Percentiles rank a stretch among this genome's conserved stretches.
Conservation (phyloP, 92 coral and sea anemone genomes). For the Umimayanthus kanabou region DNA sequence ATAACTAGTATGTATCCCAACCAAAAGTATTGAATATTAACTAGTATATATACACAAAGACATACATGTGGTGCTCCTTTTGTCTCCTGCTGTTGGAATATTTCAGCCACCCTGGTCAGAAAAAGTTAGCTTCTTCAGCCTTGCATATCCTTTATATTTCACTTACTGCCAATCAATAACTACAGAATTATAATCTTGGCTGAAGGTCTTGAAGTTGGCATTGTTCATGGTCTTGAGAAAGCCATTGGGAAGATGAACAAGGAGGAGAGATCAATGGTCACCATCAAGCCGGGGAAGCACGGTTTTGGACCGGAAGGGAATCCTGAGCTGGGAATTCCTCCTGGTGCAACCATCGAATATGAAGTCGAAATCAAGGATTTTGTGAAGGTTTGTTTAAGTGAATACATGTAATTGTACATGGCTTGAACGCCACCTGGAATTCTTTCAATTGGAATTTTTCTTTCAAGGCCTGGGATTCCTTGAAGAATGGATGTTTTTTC, state of each 20-base stretch:
- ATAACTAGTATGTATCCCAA: too few relatives aligned
- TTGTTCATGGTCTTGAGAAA: conserved; percentile 81
- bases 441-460: too few relatives aligned
- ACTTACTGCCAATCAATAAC: background rate
- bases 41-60: too few relatives aligned
- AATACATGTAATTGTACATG: background rate
- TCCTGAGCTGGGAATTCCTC: conserved; percentile 75
- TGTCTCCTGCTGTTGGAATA: too few relatives aligned
- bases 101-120: too few relatives aligned
- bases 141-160: too few relatives aligned
- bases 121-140: too few relatives aligned
- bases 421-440: too few relatives aligned
- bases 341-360: conserved; percentile 66
- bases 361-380: conserved; percentile 76
- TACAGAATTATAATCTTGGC: background rate
- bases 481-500: too few relatives aligned
- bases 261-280: conserved; percentile 70
- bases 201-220: conserved; percentile 79
- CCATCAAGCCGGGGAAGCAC: conserved; percentile 68
- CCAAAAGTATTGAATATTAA: too few relatives aligned
- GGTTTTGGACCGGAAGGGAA: conserved; percentile 75
- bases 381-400: conserved; percentile 68
- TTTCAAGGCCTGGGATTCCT: too few relatives aligned
- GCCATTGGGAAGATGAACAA: conserved; percentile 82
- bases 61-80: too few relatives aligned